Percentiles rank a stretch among this genome's conserved stretches.
Conservation (phyloP, 2,797 vertebrate species). For the Pseudochromis fuscus region DNA sequence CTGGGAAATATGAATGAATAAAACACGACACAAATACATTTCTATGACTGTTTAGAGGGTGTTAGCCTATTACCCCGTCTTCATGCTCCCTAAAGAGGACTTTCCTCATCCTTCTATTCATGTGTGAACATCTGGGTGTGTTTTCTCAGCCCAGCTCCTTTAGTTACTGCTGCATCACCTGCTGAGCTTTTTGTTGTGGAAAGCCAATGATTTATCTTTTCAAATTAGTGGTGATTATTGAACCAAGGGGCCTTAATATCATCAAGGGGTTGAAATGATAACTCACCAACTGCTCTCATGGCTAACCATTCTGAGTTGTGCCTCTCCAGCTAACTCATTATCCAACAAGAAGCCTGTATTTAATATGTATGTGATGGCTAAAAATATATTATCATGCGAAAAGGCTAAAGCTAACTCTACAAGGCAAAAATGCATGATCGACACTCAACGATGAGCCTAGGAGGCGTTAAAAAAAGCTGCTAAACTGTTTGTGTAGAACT, state of each 20-base stretch:
- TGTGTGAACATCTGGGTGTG: background rate
- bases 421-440: no score
- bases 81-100: background rate
- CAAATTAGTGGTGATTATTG: background rate
- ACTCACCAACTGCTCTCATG: no score
- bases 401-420: no score
- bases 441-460: no score
- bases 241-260: no score
- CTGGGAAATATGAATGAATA: constrained; percentile 13
- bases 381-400: no score
- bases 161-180: background rate
- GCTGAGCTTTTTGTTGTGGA: background rate
- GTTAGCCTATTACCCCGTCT: background rate
- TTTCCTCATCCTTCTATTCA: background rate
- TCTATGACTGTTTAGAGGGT: background rate
- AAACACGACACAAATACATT: constrained; percentile 32
- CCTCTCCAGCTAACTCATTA: background rate
- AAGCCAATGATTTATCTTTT: background rate
- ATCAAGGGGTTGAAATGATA: no score
- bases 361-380: no score
- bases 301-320: no score
- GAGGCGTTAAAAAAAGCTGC: no score
- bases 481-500: no score
- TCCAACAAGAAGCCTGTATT: no score
- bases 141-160: background rate